Evolutionary conservation across 2,797 vertebrate species (phyloP), one percentile per base, ranked within the genome.

Genomic region (Chelonia mydas): DNA sequence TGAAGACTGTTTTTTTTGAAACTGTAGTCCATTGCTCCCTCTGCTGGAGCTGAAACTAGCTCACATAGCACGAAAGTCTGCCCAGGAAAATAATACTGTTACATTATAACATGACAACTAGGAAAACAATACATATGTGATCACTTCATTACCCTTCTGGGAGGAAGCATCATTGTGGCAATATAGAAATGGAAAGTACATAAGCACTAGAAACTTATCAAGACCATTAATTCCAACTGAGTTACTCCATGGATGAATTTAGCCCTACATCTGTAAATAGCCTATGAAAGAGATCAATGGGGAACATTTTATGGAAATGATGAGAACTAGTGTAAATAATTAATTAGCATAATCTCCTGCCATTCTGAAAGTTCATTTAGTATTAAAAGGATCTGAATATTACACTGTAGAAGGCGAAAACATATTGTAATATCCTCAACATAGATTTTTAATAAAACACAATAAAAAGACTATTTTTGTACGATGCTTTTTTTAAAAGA

Each of bases 11-110:
- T 87, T 93, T 85, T 76, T 65, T 11, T 77, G 86, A 89, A 90
- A 91, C 81, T 97, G 97, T 87, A 96, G 96, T 91, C 53, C 87
- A 88, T 65, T 96, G 96, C 97, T 97, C 97, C 96, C 97, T 98
- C 98, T 98, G 95, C 96, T 85, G 98, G 97, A 90, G 89, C 90
- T 53, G 89, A 88, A 72, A 86, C 10, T 92, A 84, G 90, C 96
- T 89, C 86, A 92, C 90, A 94, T 19, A 87, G 2, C 28, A 68
- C 81, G 49, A 96, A 83, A 95, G 83, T 33, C n/a, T 11, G 6
- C 53, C 55, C 7, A 79, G 80, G n/a, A 90, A 76, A 86, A 84
- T 57, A 53, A 49, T 76, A 77, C 8, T 15, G 65, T 55, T 51
- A 76, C 28, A 65, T 81, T 74, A 78, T 37, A 57, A 77, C 81